Evolutionary conservation across 2,113 vertebrate species (phyloP), one percentile per base, ranked within the genome.

Genomic region (Macaca mulatta): DNA sequence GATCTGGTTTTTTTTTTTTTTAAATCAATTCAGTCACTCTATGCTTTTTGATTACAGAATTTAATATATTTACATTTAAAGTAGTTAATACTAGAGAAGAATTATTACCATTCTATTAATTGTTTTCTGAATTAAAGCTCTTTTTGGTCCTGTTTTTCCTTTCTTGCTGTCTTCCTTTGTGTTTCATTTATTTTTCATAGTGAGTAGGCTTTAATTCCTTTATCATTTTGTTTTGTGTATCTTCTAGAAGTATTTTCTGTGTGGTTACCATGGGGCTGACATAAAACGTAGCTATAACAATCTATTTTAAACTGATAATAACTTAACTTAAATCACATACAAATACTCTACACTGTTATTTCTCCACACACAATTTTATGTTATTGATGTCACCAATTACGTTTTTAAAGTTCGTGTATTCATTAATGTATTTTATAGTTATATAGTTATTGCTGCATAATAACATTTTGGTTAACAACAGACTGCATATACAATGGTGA

Each of bases 31-130:
- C 17, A 84, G 43, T 9, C 69, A 38, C 40, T 70, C 55, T 50
- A 30, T 48, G 17, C n/a, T 64, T 75, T 75, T 86, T 97, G 45
- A 75, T 35, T 57, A 22, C 10, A 16, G 25, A 75, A 35, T 20
- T 80, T 50, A 85, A 80, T 75, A 38, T 50, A 69, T 59, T 90
- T 74, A 90, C 17, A 89, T 64, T 93, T 92, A 57, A 67, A 93
- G n/a, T 64, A 77, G 59, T 75, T 67, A 48, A 43, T 93, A 30
- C 48, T 57, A 93, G 48, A 40, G 38, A 94, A 91, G 45, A 25
- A 75, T 27, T 92, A 52, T 61, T 86, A 57, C 48, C 20, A 93
- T 85, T 85, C 85, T 86, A 25, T 64, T 84, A 27, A 59, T 55
- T 55, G 13, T 70, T 77, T 93, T 82, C 45, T 91, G 35, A 38